Conservation (phyloP, 35 echinoderm and acorn worm species). For the Hemicentrotus pulcherrimus region DNA sequence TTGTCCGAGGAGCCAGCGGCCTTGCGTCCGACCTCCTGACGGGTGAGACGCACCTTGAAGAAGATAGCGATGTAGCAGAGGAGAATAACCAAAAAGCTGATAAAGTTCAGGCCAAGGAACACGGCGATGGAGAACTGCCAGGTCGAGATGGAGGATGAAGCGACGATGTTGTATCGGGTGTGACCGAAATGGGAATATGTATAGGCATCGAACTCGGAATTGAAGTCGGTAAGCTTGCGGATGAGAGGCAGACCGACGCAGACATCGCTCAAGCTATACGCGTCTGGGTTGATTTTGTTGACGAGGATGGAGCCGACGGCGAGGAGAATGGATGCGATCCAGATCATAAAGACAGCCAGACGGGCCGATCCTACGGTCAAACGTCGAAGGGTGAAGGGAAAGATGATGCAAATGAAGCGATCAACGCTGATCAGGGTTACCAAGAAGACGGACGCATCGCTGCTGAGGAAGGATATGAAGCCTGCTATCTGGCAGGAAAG, state of each 20-base stretch:
- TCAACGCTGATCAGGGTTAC: slow-evolving; percentile 69
- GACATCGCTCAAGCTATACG: slow-evolving; percentile 75
- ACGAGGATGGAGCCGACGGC: slow-evolving; percentile 56
- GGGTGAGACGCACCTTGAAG: slow-evolving; percentile 52
- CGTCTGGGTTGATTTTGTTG: slow-evolving; percentile 27
- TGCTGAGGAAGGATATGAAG: slow-evolving; percentile 69
- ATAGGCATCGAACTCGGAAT: slow-evolving; percentile 27
- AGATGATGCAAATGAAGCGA: slow-evolving; percentile 72
- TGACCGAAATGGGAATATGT: not conserved
- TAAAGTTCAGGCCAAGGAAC: slow-evolving; percentile 71
- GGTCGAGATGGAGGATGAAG: slow-evolving; percentile 38
- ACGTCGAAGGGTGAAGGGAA: slow-evolving; percentile 66
- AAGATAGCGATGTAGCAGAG: slow-evolving; percentile 73
- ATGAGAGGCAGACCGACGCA: slow-evolving; percentile 75
- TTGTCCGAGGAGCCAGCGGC: slow-evolving; percentile 49
- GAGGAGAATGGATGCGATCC: slow-evolving; percentile 55
- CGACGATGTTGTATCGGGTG: slow-evolving; percentile 19
- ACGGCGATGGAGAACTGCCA: slow-evolving; percentile 77
- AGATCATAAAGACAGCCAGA: slow-evolving; percentile 30
- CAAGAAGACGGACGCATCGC: slow-evolving; percentile 72
- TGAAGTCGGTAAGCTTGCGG: slow-evolving; percentile 46
- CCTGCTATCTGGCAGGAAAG: slow-evolving; percentile 59
- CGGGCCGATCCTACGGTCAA: slow-evolving; percentile 49
- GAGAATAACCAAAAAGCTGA: slow-evolving; percentile 66
- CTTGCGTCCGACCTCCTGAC: not conserved